Percentiles rank a stretch among this genome's conserved stretches.
Evolutionary conservation across 2,797 vertebrate species (phyloP).

Genomic region (Galagoides demidoff): DNA sequence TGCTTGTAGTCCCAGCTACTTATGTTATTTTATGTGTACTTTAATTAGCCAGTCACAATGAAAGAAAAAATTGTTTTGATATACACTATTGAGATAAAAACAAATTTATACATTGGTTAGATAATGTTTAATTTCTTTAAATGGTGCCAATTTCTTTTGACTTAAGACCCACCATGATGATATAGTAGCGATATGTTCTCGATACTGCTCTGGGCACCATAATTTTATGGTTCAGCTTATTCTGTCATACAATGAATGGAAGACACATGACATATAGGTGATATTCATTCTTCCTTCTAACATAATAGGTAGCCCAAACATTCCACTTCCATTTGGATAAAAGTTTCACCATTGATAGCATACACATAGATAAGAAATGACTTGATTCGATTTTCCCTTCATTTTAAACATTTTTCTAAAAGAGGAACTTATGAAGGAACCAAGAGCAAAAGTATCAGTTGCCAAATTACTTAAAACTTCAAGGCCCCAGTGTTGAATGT

Average conservation of each 20-base stretch:
- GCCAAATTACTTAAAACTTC: conserved; percentile 41
- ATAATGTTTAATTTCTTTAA: background rate
- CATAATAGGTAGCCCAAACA: background rate
- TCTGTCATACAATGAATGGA: background rate
- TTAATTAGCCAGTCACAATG: background rate
- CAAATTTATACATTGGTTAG: background rate
- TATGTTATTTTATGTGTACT: background rate
- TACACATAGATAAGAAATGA: background rate
- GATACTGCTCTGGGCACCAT: background rate
- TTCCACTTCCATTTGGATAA: background rate
- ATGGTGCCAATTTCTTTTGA: background rate
- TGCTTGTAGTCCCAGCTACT: no score
- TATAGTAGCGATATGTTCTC: background rate
- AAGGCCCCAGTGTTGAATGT: background rate
- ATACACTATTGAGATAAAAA: background rate
- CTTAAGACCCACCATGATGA: background rate
- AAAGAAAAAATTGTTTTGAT: background rate
- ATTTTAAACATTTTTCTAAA: background rate
- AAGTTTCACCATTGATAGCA: background rate
- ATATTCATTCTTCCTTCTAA: background rate
- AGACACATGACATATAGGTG: background rate
- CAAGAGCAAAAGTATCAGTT: background rate
- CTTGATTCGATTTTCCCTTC: background rate
- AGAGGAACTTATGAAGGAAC: background rate
- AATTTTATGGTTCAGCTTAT: background rate